Evolutionary conservation across 2,797 vertebrate genomes (phyloP).

Genomic region (Parauchenoglanis ngamensis): DNA sequence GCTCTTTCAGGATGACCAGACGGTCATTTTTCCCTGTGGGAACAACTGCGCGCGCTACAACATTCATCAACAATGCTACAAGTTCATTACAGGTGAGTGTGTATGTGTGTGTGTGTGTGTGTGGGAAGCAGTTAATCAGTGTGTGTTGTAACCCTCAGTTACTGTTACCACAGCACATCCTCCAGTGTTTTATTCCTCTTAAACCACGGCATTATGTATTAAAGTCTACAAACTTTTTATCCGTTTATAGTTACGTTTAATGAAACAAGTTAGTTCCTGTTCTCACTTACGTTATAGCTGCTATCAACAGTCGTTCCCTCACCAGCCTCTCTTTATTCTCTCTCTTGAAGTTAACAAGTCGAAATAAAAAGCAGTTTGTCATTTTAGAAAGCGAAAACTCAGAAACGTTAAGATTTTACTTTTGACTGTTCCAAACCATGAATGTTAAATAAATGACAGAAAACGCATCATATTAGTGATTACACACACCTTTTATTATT

Average conservation of each 20-base stretch:
- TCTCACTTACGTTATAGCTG: background rate
- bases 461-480: background rate
- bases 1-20: constrained; percentile 85
- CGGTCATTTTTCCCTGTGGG: constrained; percentile 84
- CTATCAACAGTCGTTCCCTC: background rate
- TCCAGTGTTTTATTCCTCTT: background rate
- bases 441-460: background rate
- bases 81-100: constrained; percentile 84
- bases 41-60: constrained; percentile 86
- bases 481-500: no score
- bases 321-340: background rate
- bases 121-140: background rate
- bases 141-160: background rate
- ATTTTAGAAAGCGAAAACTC: background rate
- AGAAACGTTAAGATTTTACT: background rate
- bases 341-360: background rate
- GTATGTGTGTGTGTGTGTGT: no score
- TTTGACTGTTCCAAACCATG: background rate
- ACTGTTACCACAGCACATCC: background rate
- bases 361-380: background rate
- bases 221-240: background rate
- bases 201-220: background rate
- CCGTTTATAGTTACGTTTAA: background rate
- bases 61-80: constrained; percentile 80
- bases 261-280: background rate